phyloP scores from a whole-genome alignment of 1,140 invertebrate species.

The Agrypnia vestita region DNA sequence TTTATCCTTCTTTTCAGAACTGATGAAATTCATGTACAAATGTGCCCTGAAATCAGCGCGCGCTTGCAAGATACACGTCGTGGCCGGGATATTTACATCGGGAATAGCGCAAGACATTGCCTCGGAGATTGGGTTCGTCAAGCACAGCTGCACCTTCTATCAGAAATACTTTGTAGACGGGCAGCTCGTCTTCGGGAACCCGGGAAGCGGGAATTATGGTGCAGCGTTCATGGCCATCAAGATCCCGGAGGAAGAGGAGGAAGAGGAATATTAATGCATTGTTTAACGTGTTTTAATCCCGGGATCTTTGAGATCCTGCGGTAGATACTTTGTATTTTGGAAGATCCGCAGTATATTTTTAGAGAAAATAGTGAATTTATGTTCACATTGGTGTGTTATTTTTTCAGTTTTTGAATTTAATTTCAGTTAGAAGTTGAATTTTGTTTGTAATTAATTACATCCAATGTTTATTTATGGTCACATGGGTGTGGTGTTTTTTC shows the following conservation, averaged over 20 bases:
- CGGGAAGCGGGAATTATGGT: slow-evolving; percentile 75
- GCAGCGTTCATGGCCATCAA: slow-evolving; percentile 74
- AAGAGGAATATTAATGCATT: slow-evolving; percentile 24
- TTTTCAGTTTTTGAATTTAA: too few relatives aligned
- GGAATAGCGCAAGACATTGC: slow-evolving; percentile 70
- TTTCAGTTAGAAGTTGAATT: too few relatives aligned
- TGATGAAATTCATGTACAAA: slow-evolving; percentile 71
- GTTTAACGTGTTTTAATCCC: background rate
- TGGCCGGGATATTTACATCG: slow-evolving; percentile 74
- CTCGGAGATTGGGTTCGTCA: slow-evolving; percentile 69
- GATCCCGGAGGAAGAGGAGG: slow-evolving; percentile 44
- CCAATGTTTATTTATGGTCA: too few relatives aligned
- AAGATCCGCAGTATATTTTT: too few relatives aligned
- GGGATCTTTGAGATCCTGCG: background rate
- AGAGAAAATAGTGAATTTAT: too few relatives aligned
- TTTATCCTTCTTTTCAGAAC: slow-evolving; percentile 63
- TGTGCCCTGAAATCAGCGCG: slow-evolving; percentile 68
- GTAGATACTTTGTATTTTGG: too few relatives aligned
- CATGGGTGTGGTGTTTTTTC: too few relatives aligned
- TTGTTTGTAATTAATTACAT: too few relatives aligned
- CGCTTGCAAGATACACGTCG: slow-evolving; percentile 69
- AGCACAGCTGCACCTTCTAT: slow-evolving; percentile 74
- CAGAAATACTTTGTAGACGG: slow-evolving; percentile 72
- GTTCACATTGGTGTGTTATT: too few relatives aligned
- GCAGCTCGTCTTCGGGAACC: slow-evolving; percentile 73